Base-by-base conservation (phyloP, 2,888 invertebrate genomes). In the Sceliomorpha sp. region DNA sequence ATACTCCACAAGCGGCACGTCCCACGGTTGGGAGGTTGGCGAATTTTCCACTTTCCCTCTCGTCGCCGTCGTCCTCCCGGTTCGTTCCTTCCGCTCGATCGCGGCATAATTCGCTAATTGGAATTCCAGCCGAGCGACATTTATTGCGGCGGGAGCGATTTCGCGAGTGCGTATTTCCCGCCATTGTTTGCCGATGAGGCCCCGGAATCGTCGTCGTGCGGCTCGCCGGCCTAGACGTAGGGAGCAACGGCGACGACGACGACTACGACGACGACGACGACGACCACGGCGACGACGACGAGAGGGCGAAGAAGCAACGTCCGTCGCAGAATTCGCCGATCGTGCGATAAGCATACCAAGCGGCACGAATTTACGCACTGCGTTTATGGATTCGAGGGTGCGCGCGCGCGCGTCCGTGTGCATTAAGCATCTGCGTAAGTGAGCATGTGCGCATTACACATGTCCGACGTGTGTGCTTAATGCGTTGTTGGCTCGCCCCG, bases 401-500 rank as follows among this genome's bases (percentile, higher is more conserved):
- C 6, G 27, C 58, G 29, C 9, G 26, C 27, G 45, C 48, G 40
- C 13, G 8, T 3, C 12, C 12, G 12, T 24, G 37, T 12, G 51
- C 68, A 68, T 73, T n/a, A n/a, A 4, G 24, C 12, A 9, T 24
- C 37, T n/a, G 51, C 68, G 70, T 73, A 72, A 69, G 47, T 50
- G n/a, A 37, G 44, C 76, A 71, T 77, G 72, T 72, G 70, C 66
- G 70, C 70, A 50, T 69, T 72, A 69, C 63, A 78, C 74, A 73
- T 74, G 70, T 62, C 59, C 31, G 68, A 74, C 69, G 73, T 42
- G 73, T 42, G 74, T 71, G 70, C 53, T 76, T 69, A 68, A 77
- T 72, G 48, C 70, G 62, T 69, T 72, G 73, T 75, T 77, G 73
- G 72, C 69, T 76, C 72, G 81, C 85, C 80, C 84, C 85, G 82